Base-by-base conservation (phyloP, 1,140 invertebrate genomes). In the Cydia splendana region DNA sequence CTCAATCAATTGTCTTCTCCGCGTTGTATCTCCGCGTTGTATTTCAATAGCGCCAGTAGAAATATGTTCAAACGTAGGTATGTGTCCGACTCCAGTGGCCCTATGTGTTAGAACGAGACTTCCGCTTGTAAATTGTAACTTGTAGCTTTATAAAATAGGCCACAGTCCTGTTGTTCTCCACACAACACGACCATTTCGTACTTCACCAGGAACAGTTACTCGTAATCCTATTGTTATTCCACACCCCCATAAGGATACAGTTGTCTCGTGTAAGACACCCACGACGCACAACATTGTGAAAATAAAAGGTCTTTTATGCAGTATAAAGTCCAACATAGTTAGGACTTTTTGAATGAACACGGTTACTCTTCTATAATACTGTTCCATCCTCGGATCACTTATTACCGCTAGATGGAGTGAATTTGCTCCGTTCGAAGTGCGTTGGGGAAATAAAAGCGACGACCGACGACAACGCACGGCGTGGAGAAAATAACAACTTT, bases 251-350 rank as follows among this genome's bases (percentile, higher is more conserved):
- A 24, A 62, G 57, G 20, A 62, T 62, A 24, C 57, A 24, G 57
- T 62, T 24, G 20, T 62, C 51, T 18, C 51, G n/a, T 62, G 57
- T 62, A 24, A 20, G 57, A 62, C 57, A 62, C 57, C 57, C 57
- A 62, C 57, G 57, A 62, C 9, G 57, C 7, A 62, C 20, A 20
- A 12, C 9, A 3, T 9, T 24, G 51, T 15, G 2, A 48, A 48
- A 12, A 15, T 7, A 24, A 24, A 62, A 62, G 20, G 57, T 62
- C 20, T 20, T 24, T 62, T 24, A 62, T 24, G 3, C 9, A 5
- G 20, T 62, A 3, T n/a, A 18, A 62, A 24, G 57, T 20, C 18
- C 10, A 10, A 24, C 18, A 12, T 6, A 9, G 18, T 24, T 62
- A 62, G 20, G 57, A 24, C 57, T 62, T 62, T 62, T 24, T n/a